Conservation (phyloP, 2,113 vertebrate genomes). For the Thunnus maccoyii region DNA sequence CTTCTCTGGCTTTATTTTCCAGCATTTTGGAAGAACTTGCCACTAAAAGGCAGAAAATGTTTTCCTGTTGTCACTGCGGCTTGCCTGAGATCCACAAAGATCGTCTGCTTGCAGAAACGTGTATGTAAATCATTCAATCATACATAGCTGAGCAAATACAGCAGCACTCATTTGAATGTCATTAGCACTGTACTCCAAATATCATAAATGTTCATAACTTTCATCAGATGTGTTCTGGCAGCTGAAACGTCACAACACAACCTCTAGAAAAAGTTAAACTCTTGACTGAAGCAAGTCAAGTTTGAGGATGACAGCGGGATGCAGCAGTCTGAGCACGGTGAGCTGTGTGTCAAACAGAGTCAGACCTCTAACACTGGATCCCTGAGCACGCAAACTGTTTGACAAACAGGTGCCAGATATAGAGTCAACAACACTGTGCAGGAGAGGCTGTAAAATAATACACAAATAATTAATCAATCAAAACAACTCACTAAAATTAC, state of each 20-base stretch:
- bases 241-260: constrained; percentile 2
- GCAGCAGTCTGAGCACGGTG: constrained; percentile 30
- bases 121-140: not conserved
- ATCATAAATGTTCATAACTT: not conserved
- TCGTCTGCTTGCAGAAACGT: too few species aligned
- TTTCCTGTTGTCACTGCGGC: too few species aligned
- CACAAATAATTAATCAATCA: too few species aligned
- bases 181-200: not conserved
- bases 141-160: not conserved
- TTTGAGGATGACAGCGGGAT: constrained; percentile 14
- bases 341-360: constrained; percentile 14
- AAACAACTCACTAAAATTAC: too few species aligned
- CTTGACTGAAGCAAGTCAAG: constrained; percentile 19
- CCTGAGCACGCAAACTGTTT: not conserved
- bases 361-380: constrained; percentile 19
- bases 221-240: too few species aligned
- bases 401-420: constrained; percentile 16
- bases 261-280: not conserved
- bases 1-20: too few species aligned
- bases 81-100: too few species aligned
- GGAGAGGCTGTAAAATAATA: not conserved
- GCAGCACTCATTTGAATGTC: not conserved
- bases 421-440: not conserved
- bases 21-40: too few species aligned
- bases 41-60: too few species aligned